Percentiles rank a stretch among this genome's conserved stretches.
phyloP scores from a whole-genome alignment of 2,888 invertebrate species.

The Prenolepis imparis region DNA sequence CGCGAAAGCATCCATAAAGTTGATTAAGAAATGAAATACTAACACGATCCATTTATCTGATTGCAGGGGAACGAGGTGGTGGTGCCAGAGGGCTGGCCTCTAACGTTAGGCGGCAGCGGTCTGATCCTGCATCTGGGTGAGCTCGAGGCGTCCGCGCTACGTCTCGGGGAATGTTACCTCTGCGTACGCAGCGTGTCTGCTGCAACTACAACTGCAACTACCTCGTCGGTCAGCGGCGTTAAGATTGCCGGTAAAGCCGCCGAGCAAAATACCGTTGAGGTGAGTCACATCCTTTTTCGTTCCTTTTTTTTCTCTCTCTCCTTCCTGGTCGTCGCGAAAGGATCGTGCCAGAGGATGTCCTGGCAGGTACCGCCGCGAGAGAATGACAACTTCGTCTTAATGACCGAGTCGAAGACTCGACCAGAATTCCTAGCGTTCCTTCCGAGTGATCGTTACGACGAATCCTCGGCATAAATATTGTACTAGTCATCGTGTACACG shows the following conservation, averaged over 20 bases:
- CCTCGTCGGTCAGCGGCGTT: constrained; percentile 74
- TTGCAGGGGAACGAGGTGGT: constrained; percentile 88
- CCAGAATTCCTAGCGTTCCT: constrained; percentile 45
- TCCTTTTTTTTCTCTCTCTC: neutral
- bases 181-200: constrained; percentile 87
- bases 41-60: constrained; percentile 56
- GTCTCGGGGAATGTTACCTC: constrained; percentile 90
- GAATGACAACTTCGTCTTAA: constrained; percentile 44
- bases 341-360: constrained; percentile 18
- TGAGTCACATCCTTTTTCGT: constrained; percentile 75
- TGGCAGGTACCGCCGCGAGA: constrained; percentile 19
- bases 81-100: constrained; percentile 90
- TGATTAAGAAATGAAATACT: constrained; percentile 9
- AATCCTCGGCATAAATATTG: constrained; percentile 42
- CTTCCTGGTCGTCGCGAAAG: neutral
- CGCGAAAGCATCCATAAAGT: neutral
- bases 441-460: constrained; percentile 28
- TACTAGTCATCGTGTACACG: constrained; percentile 26
- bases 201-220: constrained; percentile 68
- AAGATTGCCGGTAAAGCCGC: constrained; percentile 78
- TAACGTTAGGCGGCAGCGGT: constrained; percentile 89
- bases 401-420: constrained; percentile 32
- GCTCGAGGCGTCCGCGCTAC: constrained; percentile 88
- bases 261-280: constrained; percentile 83
- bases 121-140: constrained; percentile 89